These are phyloP conservation scores for Channallabes apus DNA, from an alignment of 2,797 vertebrate species.

Conservation along the genomic window DNA sequence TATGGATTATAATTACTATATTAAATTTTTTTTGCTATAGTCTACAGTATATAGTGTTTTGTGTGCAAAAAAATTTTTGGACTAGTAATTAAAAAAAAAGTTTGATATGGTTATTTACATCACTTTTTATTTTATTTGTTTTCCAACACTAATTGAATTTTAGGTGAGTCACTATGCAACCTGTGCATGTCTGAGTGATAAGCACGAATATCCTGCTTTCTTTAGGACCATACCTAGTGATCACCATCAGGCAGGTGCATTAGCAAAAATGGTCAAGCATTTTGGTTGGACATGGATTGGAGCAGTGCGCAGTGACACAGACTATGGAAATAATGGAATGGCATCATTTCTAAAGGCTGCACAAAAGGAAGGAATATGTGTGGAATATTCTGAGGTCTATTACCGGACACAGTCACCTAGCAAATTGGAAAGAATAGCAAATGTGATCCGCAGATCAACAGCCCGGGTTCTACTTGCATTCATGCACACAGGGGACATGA, in stretches of 20 bases:
- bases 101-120: not conserved
- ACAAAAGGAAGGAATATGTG: constrained; percentile 51
- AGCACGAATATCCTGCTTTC: constrained; percentile 33
- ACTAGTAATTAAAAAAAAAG: not conserved
- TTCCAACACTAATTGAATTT: not conserved
- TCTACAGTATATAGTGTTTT: not conserved
- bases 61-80: no score
- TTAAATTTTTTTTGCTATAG: not conserved
- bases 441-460: constrained; percentile 67
- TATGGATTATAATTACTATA: not conserved
- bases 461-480: constrained; percentile 67
- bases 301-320: constrained; percentile 45
- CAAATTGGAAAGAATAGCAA: constrained; percentile 62
- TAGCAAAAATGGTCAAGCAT: constrained; percentile 61
- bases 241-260: constrained; percentile 64
- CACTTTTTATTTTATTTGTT: not conserved
- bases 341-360: constrained; percentile 51
- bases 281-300: constrained; percentile 58
- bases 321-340: constrained; percentile 55
- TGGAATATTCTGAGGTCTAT: constrained; percentile 53
- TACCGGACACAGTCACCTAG: constrained; percentile 58
- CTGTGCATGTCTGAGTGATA: constrained; percentile 43
- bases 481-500: constrained; percentile 58
- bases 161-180: constrained; percentile 43
- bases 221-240: constrained; percentile 66